phyloP scores from a whole-genome alignment of 2,113 vertebrate species.

The Acrocephalus arundinaceus region DNA sequence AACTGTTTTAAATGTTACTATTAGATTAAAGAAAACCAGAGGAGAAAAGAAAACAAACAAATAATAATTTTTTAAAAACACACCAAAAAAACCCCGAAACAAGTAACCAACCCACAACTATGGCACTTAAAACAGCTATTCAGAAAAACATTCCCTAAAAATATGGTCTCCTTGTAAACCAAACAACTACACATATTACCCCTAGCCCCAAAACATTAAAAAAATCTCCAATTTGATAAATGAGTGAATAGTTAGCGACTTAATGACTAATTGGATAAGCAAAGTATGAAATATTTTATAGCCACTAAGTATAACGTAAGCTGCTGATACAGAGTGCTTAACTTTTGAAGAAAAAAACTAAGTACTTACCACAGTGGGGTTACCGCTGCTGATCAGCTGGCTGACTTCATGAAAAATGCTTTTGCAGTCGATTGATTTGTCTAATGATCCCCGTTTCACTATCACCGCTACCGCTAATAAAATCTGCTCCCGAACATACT shows the following conservation, averaged over 20 bases:
- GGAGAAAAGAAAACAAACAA: not conserved
- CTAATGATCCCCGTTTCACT: constrained; percentile 94
- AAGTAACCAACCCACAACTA: not conserved
- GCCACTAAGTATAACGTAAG: not conserved
- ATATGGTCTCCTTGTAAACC: not conserved
- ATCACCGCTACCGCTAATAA: constrained; percentile 95
- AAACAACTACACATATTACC: not conserved
- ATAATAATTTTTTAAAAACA: not conserved
- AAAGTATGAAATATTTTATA: not conserved
- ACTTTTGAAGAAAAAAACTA: not conserved
- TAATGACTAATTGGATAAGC: not conserved
- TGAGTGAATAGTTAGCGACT: not conserved
- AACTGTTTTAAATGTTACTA: not conserved
- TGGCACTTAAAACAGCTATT: not conserved
- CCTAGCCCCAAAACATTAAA: not conserved
- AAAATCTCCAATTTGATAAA: not conserved
- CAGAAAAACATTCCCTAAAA: not conserved
- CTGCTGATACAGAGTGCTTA: not conserved
- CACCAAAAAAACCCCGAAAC: not conserved
- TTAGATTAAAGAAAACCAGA: not conserved
- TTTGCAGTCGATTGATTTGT: constrained; percentile 97
- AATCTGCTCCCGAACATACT: constrained; percentile 98
- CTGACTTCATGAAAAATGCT: constrained; percentile 97
- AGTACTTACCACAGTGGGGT: constrained; percentile 91
- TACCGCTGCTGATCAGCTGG: constrained; percentile 96